Percentiles rank a stretch among this genome's conserved stretches.
These are phyloP conservation scores for Geotrupes spiniger DNA, from an alignment of 2,888 invertebrate species.

Conservation along the genomic window DNA sequence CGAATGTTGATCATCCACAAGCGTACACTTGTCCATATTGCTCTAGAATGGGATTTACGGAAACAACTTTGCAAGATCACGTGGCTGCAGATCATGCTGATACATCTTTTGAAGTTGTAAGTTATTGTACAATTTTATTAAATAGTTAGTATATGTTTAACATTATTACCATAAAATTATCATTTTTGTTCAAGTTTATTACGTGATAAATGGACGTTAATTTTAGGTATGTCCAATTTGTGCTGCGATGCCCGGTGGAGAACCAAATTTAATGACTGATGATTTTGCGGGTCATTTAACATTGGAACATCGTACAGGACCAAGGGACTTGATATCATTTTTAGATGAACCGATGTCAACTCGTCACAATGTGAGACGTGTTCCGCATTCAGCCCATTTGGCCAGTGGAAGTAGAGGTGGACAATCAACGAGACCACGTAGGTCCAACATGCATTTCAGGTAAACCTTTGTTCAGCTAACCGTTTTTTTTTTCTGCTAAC, in stretches of 20 bases:
- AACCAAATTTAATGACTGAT: slow-evolving; percentile 96
- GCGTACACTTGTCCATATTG: slow-evolving; percentile 98
- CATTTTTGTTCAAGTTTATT: neutral
- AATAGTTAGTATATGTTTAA: slow-evolving; percentile 6
- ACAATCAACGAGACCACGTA: slow-evolving; percentile 63
- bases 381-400: slow-evolving; percentile 43
- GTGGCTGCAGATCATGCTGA: slow-evolving; percentile 90
- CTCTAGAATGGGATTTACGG: slow-evolving; percentile 94
- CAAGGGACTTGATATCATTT: slow-evolving; percentile 90
- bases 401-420: slow-evolving; percentile 49
- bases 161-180: neutral
- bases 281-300: slow-evolving; percentile 96
- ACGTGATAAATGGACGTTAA: slow-evolving; percentile 34
- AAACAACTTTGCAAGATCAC: slow-evolving; percentile 86
- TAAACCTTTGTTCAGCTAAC: slow-evolving; percentile 37
- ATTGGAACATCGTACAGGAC: slow-evolving; percentile 78
- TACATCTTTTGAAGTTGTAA: slow-evolving; percentile 83
- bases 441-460: slow-evolving; percentile 94
- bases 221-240: slow-evolving; percentile 97
- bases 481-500: slow-evolving; percentile 11
- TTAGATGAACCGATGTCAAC: slow-evolving; percentile 82
- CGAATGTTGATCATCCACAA: slow-evolving; percentile 87
- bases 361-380: slow-evolving; percentile 48
- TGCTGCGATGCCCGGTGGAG: slow-evolving; percentile 93
- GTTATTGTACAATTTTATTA: slow-evolving; percentile 34